These are phyloP conservation scores for Astatoreochromis straeleni DNA, from an alignment of 2,113 vertebrate genomes.

Conservation along the genomic window DNA sequence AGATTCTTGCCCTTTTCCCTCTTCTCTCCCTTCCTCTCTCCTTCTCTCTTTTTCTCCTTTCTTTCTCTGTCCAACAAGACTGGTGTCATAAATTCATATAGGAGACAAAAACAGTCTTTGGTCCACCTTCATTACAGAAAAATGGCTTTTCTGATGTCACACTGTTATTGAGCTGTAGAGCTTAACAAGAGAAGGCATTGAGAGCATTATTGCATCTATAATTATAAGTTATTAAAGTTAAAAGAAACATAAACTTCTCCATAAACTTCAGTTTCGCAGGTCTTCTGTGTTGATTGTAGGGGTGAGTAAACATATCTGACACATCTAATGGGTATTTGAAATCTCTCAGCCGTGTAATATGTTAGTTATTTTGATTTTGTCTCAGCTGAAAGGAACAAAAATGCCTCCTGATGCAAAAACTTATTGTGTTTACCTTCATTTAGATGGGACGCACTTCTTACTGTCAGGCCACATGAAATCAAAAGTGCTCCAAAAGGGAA, in stretches of 20 bases:
- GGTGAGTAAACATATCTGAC: neutral
- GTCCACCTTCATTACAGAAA: neutral
- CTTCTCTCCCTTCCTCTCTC: neutral
- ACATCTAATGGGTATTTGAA: neutral
- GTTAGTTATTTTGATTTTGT: neutral
- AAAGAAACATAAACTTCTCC: neutral
- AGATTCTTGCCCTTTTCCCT: conserved; percentile 45
- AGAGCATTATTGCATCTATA: neutral
- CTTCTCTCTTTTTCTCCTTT: neutral
- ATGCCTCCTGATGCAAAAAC: neutral
- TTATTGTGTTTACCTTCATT: neutral
- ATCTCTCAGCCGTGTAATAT: neutral
- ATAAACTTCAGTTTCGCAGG: neutral
- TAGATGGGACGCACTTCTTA: neutral
- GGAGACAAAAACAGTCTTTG: neutral
- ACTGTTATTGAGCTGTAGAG: neutral
- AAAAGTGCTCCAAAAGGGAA: neutral
- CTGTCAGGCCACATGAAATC: neutral
- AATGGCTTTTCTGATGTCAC: neutral
- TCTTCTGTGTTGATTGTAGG: neutral
- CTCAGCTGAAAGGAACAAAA: neutral
- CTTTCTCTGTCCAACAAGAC: neutral
- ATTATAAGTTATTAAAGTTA: neutral
- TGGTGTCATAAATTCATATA: neutral
- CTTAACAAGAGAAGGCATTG: neutral